Conservation (phyloP, 1,140 invertebrate species). For the Bombus soroeensis region DNA sequence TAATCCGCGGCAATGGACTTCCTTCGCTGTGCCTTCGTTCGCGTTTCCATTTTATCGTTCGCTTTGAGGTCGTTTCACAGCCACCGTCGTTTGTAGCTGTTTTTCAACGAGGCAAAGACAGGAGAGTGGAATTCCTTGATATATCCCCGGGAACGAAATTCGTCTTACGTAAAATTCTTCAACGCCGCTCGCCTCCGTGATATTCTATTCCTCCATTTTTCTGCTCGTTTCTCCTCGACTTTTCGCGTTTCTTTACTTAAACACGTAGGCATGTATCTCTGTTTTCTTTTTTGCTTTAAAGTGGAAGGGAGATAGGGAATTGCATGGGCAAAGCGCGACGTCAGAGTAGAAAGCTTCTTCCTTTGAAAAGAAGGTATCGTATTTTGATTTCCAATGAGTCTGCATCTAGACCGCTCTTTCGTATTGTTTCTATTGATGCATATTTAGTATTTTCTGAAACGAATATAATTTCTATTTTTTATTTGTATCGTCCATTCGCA, state of each 20-base stretch:
- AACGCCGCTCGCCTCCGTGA: background rate
- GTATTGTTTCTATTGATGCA: no score
- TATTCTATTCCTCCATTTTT: background rate
- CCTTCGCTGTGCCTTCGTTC: no score
- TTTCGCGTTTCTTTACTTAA: background rate
- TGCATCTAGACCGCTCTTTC: no score
- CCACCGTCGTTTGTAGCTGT: background rate
- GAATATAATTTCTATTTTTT: no score
- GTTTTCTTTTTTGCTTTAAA: background rate
- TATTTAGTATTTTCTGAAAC: no score
- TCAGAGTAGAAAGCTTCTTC: background rate
- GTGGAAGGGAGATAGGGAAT: background rate
- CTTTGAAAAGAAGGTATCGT: no score
- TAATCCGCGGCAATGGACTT: conserved; percentile 32
- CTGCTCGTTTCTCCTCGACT: background rate
- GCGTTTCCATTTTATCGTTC: conserved; percentile 21
- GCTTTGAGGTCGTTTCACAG: conserved; percentile 16
- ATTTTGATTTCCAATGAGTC: no score
- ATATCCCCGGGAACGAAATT: background rate
- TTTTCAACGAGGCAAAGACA: background rate
- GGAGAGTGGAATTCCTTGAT: conserved; percentile 8
- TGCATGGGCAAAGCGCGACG: background rate
- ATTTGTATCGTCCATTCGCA: no score
- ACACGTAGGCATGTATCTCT: background rate
- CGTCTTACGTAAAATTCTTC: conserved; percentile 27